A percentile compares a stretch with the other conserved stretches of the same genome.
Conservation (phyloP, 64 coral and sea anemone species). For the Montipora foliosa region DNA sequence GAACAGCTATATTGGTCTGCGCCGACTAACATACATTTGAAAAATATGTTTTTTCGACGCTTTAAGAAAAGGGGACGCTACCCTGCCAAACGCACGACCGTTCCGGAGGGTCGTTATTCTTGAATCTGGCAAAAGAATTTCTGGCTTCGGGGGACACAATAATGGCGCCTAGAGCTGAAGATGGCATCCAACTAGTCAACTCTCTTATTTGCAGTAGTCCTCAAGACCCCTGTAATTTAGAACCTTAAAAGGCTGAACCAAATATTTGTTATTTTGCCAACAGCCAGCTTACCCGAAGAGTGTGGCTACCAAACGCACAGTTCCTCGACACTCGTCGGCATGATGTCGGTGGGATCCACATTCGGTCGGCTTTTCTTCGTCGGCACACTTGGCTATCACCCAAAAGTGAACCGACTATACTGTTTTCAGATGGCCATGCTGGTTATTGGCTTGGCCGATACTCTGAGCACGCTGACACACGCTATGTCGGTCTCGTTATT, state of each 20-base stretch:
- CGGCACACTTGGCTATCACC: conserved; percentile 93
- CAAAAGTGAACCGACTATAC: conserved; percentile 88
- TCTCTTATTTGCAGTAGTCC: too few species aligned
- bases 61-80: too few species aligned
- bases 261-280: background rate
- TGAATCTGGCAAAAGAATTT: too few species aligned
- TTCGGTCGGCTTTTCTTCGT: conserved; percentile 96
- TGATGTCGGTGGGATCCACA: conserved; percentile 96
- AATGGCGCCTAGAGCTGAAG: too few species aligned
- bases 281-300: conserved; percentile 87
- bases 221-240: background rate
- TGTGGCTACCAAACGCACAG: conserved; percentile 72
- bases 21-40: too few species aligned
- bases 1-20: too few species aligned
- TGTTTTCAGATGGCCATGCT: conserved; percentile 86
- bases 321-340: conserved; percentile 88
- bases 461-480: conserved; percentile 81
- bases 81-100: too few species aligned
- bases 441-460: conserved; percentile 80
- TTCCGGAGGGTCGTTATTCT: too few species aligned
- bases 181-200: too few species aligned
- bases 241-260: background rate
- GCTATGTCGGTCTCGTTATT: conserved; percentile 78
- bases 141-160: too few species aligned
- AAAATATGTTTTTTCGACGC: too few species aligned